These are phyloP conservation scores for Sebastes schlegelii DNA, from an alignment of 2,113 vertebrate species.

Conservation along the genomic window DNA sequence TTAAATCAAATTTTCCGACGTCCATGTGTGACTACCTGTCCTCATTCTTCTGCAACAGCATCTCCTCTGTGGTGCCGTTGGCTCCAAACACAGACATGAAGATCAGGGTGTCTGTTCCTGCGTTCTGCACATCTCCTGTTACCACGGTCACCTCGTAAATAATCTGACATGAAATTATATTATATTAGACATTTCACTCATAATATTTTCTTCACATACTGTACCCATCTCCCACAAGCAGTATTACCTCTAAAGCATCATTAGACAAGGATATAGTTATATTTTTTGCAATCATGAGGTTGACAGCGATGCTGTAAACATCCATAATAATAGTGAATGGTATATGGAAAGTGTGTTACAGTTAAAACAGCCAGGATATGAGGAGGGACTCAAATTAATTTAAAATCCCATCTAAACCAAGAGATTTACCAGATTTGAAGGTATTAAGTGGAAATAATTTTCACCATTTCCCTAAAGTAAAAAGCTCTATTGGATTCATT, in stretches of 20 bases:
- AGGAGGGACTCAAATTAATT: not conserved
- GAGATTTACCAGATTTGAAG: not conserved
- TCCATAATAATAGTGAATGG: too few relatives aligned
- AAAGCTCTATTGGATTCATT: not conserved
- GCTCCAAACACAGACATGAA: constrained; percentile 93
- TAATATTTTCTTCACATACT: not conserved
- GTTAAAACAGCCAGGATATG: too few relatives aligned
- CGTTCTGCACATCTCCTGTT: constrained; percentile 91
- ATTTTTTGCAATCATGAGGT: not conserved
- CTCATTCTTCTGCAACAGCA: constrained; percentile 92
- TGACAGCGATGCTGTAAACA: not conserved
- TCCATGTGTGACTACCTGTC: constrained; percentile 84
- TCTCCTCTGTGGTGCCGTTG: constrained; percentile 92
- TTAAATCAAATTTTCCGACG: too few relatives aligned
- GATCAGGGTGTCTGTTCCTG: constrained; percentile 90
- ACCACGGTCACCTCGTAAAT: constrained; percentile 92
- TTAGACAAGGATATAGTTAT: not conserved
- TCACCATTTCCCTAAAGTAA: not conserved
- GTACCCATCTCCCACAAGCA: not conserved
- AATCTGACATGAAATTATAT: constrained; percentile 77
- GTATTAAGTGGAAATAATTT: not conserved
- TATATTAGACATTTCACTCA: not conserved
- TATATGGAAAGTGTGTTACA: too few relatives aligned
- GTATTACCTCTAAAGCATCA: not conserved
- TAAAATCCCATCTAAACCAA: not conserved